Base-by-base conservation (phyloP, 2,888 invertebrate species). In the Acleris literana region DNA sequence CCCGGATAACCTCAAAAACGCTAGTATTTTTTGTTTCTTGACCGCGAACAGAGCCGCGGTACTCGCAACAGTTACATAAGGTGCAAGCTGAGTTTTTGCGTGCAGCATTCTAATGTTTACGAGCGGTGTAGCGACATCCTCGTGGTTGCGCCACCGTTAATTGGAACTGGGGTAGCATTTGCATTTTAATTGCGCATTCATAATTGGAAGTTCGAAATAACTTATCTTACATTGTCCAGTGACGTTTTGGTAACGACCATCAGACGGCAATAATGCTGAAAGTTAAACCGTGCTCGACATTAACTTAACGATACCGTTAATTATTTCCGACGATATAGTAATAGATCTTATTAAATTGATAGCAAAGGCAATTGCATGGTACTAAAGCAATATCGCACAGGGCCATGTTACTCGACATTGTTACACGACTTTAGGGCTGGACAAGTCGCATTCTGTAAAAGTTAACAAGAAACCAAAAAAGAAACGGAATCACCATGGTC, bases 11-110 rank as follows among this genome's bases (percentile, higher is more conserved):
- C 46, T 46, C 17, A 22, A 29, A 33, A 22, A 2, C 16, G 16
- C 60, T 17, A 16, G 29, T 16, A 17, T 49, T 22, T 46, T 52
- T 48, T 52, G 65, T 57, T 25, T 52, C 57, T 22, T 57, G 62
- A 53, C 52, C 48, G 39, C 25, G 22, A 49, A 46, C 57, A 57
- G 25, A 59, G 33, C 33, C 33, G 49, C 33, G 49, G 48, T 49
- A 16, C 58, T 33, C 33, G 49, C 55, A 33, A 22, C 60, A 43
- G 65, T 71, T 72, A 68, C 67, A 52, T 68, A 71, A 72, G 63
- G 25, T 29, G 65, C 64, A 46, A 46, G 69, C 65, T 64, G 65
- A 67, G 63, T 55, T 59, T 58, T 66, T 63, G 57, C 66, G 62
- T 51, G 64, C 46, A 20, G 56, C 63, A 69, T 67, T 61, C 63